Percentiles rank a stretch among this genome's conserved stretches.
phyloP scores from a whole-genome alignment of 1,140 invertebrate species.

The Drosophila pandora region DNA sequence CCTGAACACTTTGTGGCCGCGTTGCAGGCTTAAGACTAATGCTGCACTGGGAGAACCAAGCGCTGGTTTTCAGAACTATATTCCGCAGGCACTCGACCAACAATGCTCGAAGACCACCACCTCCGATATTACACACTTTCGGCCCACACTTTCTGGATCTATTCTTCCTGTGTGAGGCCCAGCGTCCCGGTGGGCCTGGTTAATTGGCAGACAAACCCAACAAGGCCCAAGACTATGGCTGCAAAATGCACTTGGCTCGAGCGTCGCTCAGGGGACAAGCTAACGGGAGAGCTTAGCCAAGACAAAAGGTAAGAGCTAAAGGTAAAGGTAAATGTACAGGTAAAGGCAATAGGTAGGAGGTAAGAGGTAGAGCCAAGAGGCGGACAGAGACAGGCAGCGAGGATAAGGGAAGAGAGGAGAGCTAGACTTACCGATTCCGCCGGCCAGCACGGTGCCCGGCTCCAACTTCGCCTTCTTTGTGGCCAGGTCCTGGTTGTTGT shows the following conservation, averaged over 20 bases:
- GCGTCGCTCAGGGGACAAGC: conserved; percentile 38
- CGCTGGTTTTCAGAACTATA: too few species aligned
- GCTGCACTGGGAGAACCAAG: conserved; percentile 14
- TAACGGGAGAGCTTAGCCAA: not conserved
- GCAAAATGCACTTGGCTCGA: conserved; percentile 63
- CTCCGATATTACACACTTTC: not conserved
- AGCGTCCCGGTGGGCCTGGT: conserved; percentile 21
- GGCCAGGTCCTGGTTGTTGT: conserved; percentile 95
- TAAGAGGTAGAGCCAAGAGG: conserved; percentile 16
- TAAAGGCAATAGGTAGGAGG: conserved; percentile 1
- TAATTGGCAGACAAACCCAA: conserved; percentile 60
- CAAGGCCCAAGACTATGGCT: conserved; percentile 37
- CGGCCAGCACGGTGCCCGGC: conserved; percentile 79
- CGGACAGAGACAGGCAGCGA: conserved; percentile 10
- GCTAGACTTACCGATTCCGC: conserved; percentile 83
- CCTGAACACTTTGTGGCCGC: conserved; percentile 36
- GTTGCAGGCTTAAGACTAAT: conserved; percentile 56
- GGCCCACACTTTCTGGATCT: too few species aligned
- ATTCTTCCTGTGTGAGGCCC: not conserved
- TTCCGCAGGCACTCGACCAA: too few species aligned
- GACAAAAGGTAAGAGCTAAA: conserved; percentile 14
- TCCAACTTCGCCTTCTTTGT: conserved; percentile 94
- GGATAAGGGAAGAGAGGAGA: conserved; percentile 3
- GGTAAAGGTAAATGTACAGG: conserved; percentile 1
- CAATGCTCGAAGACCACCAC: not conserved